Evolutionary conservation across 2,797 vertebrate genomes (phyloP).

Genomic region (Eurystomus glaucurus): DNA sequence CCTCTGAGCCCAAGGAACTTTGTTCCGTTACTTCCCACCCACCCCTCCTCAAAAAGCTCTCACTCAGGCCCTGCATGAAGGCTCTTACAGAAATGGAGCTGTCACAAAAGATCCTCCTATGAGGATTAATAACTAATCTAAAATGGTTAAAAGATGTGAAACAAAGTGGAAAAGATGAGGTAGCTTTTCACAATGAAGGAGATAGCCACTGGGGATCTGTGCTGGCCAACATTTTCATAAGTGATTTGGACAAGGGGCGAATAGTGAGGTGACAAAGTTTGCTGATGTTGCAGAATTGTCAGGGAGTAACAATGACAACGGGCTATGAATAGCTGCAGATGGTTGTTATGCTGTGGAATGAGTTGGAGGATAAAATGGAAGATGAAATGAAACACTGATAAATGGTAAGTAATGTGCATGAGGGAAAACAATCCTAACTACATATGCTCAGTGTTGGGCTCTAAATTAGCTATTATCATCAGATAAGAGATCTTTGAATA

Average conservation of each 20-base stretch:
- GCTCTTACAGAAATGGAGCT: background rate
- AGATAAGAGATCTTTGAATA: constrained; percentile 41
- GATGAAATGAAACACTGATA: constrained; percentile 28
- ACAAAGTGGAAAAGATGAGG: constrained; percentile 8
- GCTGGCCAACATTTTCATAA: constrained; percentile 25
- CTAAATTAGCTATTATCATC: constrained; percentile 43
- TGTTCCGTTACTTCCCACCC: background rate
- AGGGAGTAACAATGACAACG: constrained; percentile 24
- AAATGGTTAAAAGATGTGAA: constrained; percentile 24
- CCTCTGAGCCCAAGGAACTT: background rate
- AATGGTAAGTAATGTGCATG: background rate
- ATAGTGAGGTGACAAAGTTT: background rate
- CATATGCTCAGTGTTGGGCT: background rate
- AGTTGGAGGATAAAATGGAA: constrained; percentile 38
- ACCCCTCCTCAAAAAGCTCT: background rate
- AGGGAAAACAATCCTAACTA: constrained; percentile 13
- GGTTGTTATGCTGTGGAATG: background rate
- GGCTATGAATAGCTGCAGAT: constrained; percentile 3
- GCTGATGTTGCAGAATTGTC: constrained; percentile 18
- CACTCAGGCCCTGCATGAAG: background rate
- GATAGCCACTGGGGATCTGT: background rate
- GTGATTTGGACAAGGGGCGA: constrained; percentile 10
- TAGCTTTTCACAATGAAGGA: constrained; percentile 22
- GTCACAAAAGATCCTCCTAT: background rate
- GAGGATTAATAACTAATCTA: constrained; percentile 20